A percentile compares a stretch with the other conserved stretches of the same genome.
These are phyloP conservation scores for Cheirogaleus medius DNA, from an alignment of 2,113 vertebrate genomes.

Conservation along the genomic window DNA sequence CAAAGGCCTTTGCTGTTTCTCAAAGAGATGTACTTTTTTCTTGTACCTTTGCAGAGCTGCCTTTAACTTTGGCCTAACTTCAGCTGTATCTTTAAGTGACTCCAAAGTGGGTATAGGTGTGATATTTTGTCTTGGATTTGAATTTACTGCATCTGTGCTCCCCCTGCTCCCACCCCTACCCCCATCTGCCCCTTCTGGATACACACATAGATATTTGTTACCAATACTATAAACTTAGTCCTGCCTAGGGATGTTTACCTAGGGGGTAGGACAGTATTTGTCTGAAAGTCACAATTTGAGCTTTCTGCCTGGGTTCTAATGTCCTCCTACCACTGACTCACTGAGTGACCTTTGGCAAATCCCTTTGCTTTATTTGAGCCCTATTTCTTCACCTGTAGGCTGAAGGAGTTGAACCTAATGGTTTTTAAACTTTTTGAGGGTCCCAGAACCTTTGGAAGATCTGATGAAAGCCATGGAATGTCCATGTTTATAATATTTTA, in stretches of 20 bases:
- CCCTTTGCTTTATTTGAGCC: neutral
- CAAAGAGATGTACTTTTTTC: neutral
- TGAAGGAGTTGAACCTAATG: slow-evolving; percentile 18
- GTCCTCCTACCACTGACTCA: neutral
- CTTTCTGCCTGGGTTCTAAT: slow-evolving; percentile 23
- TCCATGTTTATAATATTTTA: neutral
- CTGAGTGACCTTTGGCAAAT: slow-evolving; percentile 14
- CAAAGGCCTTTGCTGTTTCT: neutral
- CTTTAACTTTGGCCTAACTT: slow-evolving; percentile 26
- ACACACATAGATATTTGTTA: neutral
- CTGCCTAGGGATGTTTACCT: neutral
- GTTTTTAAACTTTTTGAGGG: neutral
- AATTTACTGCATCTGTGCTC: neutral
- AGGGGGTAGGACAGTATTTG: neutral
- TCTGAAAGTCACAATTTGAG: neutral
- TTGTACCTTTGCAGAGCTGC: neutral
- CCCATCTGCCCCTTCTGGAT: neutral
- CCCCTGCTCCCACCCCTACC: no score
- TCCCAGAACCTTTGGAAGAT: slow-evolving; percentile 9
- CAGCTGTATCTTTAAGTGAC: neutral
- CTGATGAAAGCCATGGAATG: neutral
- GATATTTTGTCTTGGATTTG: neutral
- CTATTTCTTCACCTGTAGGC: neutral
- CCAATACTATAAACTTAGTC: neutral
- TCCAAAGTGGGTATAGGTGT: neutral